Evolutionary conservation across 2,113 vertebrate genomes (phyloP), one percentile per base, ranked within the genome.

Genomic region (Eulemur macaco): DNA sequence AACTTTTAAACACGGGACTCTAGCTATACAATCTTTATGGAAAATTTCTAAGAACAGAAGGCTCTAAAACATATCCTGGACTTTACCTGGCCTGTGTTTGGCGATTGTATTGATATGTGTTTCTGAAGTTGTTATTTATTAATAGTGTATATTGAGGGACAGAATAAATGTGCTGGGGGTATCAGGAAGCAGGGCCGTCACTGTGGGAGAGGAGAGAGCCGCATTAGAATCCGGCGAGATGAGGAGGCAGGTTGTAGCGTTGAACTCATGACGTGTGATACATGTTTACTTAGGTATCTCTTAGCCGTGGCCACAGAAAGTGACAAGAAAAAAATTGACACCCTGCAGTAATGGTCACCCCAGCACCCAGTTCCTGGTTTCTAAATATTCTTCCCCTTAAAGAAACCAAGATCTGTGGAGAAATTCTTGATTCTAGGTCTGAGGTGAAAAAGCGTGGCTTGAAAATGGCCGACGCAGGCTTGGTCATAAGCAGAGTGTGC

Each of bases 231-330:
- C 15, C 31, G 64, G 15, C 0, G 4, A 66, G 42, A 17, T 39
- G 47, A 76, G n/a, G 5, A 74, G 31, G 31, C 76, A n/a, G 6
- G 1, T 1, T 12, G 15, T 2, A 4, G 10, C 25, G 13, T 0
- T 37, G 21, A 45, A 23, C 18, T 31, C 3, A 3, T 21, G 14
- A 23, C 15, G n/a, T 71, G 50, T 20, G 14, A 29, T 11, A 5
- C 23, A 12, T 52, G n/a, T 63, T 64, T 54, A 34, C 1, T 0
- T 71, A 31, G 52, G 17, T 39, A 3, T 74, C 25, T 56, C 23
- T 86, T 25, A 68, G 7, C 29, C 60, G 29, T 81, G 50, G 25
- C 12, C 58, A 18, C 0, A 34, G 20, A 90, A 82, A 54, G 25
- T 60, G 39, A 66, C 25, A 54, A 39, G 76, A 8, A 87, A 71